Conservation (phyloP, 2,113 vertebrate species). For the Pavo muticus region DNA sequence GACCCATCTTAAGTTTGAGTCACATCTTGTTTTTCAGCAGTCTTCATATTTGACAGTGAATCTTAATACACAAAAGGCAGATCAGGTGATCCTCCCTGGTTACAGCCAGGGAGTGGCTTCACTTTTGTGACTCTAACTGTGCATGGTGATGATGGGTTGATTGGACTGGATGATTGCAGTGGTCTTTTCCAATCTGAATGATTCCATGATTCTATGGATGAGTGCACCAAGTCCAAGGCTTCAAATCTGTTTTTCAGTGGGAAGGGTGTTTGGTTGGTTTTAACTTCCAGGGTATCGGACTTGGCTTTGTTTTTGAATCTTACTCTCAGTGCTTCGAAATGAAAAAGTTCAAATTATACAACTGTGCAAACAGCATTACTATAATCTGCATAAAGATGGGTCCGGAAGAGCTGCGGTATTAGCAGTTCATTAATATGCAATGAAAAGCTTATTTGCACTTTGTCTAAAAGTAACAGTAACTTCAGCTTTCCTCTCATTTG, state of each 20-base stretch:
- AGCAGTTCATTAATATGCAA: slow-evolving; percentile 76
- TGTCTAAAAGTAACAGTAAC: slow-evolving; percentile 75
- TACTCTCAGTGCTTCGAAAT: slow-evolving; percentile 2
- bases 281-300: neutral
- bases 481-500: slow-evolving; percentile 54
- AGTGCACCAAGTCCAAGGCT: neutral
- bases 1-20: neutral
- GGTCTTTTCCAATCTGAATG: too few relatives aligned
- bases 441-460: slow-evolving; percentile 75
- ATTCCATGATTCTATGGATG: accelerated
- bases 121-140: neutral
- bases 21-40: neutral
- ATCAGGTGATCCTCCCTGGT: neutral
- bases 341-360: slow-evolving; percentile 53
- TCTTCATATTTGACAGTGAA: neutral
- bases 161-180: too few relatives aligned
- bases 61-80: neutral
- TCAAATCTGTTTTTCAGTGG: neutral
- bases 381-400: slow-evolving; percentile 67
- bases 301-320: slow-evolving; percentile 14
- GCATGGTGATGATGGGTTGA: too few relatives aligned
- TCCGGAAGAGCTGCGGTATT: slow-evolving; percentile 53
- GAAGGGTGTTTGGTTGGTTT: neutral
- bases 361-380: slow-evolving; percentile 70
- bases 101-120: neutral